Evolutionary conservation across 2,888 invertebrate genomes (phyloP).

Genomic region (Tyria jacobaeae): DNA sequence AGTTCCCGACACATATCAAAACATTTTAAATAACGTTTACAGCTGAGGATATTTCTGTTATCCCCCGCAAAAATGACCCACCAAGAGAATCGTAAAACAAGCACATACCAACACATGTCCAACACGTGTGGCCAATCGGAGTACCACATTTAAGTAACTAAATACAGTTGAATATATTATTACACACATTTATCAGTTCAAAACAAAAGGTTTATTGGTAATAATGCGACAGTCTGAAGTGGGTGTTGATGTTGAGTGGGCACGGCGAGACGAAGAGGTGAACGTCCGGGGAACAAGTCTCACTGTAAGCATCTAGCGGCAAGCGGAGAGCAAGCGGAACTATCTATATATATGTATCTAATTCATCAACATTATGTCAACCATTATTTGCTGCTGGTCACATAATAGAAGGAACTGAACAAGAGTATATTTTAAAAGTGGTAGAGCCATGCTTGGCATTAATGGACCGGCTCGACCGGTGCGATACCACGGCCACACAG

Average conservation of each 20-base stretch:
- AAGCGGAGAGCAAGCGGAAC: constrained; percentile 32
- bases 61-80: background rate
- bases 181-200: constrained; percentile 20
- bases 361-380: too few relatives aligned
- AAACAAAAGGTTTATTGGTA: constrained; percentile 55
- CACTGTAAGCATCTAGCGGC: constrained; percentile 34
- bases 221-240: constrained; percentile 66
- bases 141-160: background rate
- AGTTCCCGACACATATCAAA: too few relatives aligned
- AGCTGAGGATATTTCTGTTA: background rate
- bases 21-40: background rate
- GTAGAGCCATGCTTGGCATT: too few relatives aligned
- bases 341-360: background rate
- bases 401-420: too few relatives aligned
- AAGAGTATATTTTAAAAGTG: too few relatives aligned
- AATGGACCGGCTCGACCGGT: too few relatives aligned
- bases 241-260: constrained; percentile 63
- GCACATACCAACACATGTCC: background rate
- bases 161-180: constrained; percentile 17
- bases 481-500: too few relatives aligned
- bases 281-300: constrained; percentile 35
- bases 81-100: constrained; percentile 1
- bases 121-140: background rate
- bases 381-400: too few relatives aligned
- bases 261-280: constrained; percentile 64